These are phyloP conservation scores for Thecocarcelia acutangulata DNA, from an alignment of 2,888 invertebrate species.

Conservation along the genomic window DNA sequence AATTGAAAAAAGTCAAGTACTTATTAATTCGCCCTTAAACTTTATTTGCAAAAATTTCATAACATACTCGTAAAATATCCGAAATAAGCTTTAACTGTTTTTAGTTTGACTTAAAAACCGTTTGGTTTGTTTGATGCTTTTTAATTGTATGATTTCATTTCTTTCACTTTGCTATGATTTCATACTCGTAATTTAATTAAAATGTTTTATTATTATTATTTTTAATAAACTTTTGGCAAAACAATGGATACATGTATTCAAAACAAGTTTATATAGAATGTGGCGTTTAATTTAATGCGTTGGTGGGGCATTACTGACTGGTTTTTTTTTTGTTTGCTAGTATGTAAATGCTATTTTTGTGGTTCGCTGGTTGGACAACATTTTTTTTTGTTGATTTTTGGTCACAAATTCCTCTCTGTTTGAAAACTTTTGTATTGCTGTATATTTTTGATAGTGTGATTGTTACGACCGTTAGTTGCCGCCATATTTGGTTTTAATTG, in stretches of 20 bases:
- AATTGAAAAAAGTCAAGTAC: too few relatives aligned
- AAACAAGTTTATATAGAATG: slow-evolving; percentile 23
- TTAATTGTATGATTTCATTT: slow-evolving; percentile 53
- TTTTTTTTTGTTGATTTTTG: slow-evolving; percentile 14
- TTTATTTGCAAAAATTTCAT: too few relatives aligned
- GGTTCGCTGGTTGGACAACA: slow-evolving; percentile 42
- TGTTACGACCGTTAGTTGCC: slow-evolving; percentile 13
- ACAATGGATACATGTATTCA: slow-evolving; percentile 16
- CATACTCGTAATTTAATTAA: slow-evolving; percentile 59
- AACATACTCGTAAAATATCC: too few relatives aligned
- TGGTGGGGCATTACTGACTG: slow-evolving; percentile 41
- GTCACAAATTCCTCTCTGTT: slow-evolving; percentile 16
- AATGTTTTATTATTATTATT: slow-evolving; percentile 34
- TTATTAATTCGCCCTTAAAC: too few relatives aligned
- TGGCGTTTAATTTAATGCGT: slow-evolving; percentile 48
- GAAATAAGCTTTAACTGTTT: slow-evolving; percentile 17
- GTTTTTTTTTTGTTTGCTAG: slow-evolving; percentile 27
- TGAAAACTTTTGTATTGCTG: not conserved
- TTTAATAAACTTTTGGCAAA: slow-evolving; percentile 40
- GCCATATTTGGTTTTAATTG: slow-evolving; percentile 49
- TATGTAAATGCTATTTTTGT: slow-evolving; percentile 26
- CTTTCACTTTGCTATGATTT: slow-evolving; percentile 52
- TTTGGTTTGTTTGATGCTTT: slow-evolving; percentile 39
- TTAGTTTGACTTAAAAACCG: slow-evolving; percentile 6
- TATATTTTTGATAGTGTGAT: slow-evolving; percentile 6